phyloP scores from a whole-genome alignment of 2,888 invertebrate genomes.

The Geotrupes spiniger region DNA sequence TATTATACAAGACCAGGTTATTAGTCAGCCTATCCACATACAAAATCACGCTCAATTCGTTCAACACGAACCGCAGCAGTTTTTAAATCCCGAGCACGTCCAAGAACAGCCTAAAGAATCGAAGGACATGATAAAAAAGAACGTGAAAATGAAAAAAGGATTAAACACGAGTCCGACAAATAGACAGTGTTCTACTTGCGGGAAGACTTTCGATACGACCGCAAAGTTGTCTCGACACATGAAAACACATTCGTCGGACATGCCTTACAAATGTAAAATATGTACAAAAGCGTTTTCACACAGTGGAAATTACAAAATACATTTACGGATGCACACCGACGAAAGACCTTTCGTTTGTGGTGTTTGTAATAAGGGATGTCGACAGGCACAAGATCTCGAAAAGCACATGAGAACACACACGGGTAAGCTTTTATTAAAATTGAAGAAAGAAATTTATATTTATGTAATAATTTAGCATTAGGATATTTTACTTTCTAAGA shows the following conservation, averaged over 20 bases:
- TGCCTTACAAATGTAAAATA: conserved; percentile 49
- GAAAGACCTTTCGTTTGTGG: conserved; percentile 50
- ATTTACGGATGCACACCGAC: conserved; percentile 48
- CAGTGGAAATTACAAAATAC: conserved; percentile 51
- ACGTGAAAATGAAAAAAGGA: conserved; percentile 29
- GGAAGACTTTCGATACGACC: conserved; percentile 45
- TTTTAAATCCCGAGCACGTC: conserved; percentile 22
- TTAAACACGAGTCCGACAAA: conserved; percentile 29
- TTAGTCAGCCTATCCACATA: conserved; percentile 25
- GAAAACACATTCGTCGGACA: conserved; percentile 49
- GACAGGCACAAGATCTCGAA: conserved; percentile 51
- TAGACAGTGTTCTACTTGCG: conserved; percentile 46
- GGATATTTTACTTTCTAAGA: too few relatives aligned
- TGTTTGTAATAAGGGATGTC: conserved; percentile 50
- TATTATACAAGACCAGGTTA: conserved; percentile 35
- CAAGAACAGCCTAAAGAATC: conserved; percentile 12
- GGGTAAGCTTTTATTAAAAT: conserved; percentile 36
- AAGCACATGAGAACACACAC: conserved; percentile 53
- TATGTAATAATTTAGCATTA: too few relatives aligned
- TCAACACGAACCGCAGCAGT: conserved; percentile 24
- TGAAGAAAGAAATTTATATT: too few relatives aligned
- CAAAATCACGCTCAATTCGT: conserved; percentile 22
- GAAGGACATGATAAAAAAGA: conserved; percentile 24
- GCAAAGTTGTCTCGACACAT: conserved; percentile 49
- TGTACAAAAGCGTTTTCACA: conserved; percentile 50